A percentile compares a stretch with the other conserved stretches of the same genome.
phyloP scores from a whole-genome alignment of 2,113 vertebrate species.

The Nematolebias whitei region DNA sequence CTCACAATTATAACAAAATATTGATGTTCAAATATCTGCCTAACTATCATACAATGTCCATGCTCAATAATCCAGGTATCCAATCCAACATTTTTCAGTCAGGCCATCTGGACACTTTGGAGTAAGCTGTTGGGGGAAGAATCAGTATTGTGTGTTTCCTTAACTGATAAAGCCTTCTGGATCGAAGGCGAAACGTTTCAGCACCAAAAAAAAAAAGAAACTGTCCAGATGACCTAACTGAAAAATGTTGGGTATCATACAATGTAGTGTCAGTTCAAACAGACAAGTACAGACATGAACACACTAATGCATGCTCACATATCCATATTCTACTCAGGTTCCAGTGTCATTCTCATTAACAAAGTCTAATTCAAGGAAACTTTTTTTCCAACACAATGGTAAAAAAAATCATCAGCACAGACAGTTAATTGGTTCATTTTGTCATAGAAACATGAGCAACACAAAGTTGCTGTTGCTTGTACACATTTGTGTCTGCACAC shows the following conservation, averaged over 20 bases:
- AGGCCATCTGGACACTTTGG: no score
- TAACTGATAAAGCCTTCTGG: no score
- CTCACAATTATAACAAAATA: no score
- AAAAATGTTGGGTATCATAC: no score
- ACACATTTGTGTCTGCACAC: not conserved
- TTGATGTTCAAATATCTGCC: constrained; percentile 4
- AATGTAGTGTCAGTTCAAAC: constrained; percentile 8
- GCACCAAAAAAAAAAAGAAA: no score
- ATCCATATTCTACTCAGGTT: constrained; percentile 28
- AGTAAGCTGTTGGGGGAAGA: no score
- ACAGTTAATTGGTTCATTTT: constrained; percentile 5
- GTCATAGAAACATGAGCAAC: constrained; percentile 8
- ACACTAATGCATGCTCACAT: constrained; percentile 3
- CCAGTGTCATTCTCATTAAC: constrained; percentile 34
- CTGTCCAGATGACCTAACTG: no score
- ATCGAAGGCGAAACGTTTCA: no score
- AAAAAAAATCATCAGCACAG: constrained; percentile 7
- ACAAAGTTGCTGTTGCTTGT: constrained; percentile 7
- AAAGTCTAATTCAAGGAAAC: constrained; percentile 26
- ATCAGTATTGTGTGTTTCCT: no score
- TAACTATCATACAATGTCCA: no score
- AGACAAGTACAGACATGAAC: constrained; percentile 12
- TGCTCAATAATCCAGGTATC: no score
- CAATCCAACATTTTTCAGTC: no score
- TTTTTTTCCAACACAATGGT: constrained; percentile 16